Evolutionary conservation across 2,888 invertebrate species (phyloP).

Genomic region (Drosophila nr. medialis): DNA sequence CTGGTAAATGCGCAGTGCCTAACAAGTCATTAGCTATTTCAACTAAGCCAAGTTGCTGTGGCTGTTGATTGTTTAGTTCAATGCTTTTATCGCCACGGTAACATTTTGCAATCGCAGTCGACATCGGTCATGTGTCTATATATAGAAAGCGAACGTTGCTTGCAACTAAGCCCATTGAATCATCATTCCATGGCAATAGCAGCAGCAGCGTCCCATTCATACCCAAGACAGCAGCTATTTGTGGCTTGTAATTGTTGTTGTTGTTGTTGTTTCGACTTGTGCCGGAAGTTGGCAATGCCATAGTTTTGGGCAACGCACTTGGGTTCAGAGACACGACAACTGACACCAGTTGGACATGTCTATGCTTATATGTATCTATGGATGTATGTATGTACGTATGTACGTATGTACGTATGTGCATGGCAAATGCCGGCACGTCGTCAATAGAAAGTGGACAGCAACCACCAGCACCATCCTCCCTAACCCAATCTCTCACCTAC

Average conservation of each 20-base stretch:
- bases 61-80: conserved; percentile 55
- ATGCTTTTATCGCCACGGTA: conserved; percentile 63
- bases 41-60: conserved; percentile 23
- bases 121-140: conserved; percentile 67
- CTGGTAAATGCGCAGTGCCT: conserved; percentile 31
- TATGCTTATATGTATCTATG: conserved; percentile 12
- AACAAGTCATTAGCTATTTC: conserved; percentile 25
- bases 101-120: conserved; percentile 51
- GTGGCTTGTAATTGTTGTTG: conserved; percentile 9
- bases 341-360: conserved; percentile 28
- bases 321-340: conserved; percentile 31
- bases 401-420: not conserved
- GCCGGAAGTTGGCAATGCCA: conserved; percentile 65
- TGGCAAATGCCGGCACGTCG: conserved; percentile 59
- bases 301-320: conserved; percentile 32
- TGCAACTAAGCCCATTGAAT: conserved; percentile 49
- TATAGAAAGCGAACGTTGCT: conserved; percentile 56
- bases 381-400: not conserved
- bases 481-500: not conserved
- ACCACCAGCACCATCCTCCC: conserved; percentile 1
- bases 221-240: conserved; percentile 17
- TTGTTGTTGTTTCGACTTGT: conserved; percentile 9
- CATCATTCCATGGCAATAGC: conserved; percentile 30
- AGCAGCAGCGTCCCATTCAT: conserved; percentile 30
- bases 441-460: conserved; percentile 62